phyloP scores from a whole-genome alignment of 2,888 invertebrate genomes.

The Hetaerina titia region DNA sequence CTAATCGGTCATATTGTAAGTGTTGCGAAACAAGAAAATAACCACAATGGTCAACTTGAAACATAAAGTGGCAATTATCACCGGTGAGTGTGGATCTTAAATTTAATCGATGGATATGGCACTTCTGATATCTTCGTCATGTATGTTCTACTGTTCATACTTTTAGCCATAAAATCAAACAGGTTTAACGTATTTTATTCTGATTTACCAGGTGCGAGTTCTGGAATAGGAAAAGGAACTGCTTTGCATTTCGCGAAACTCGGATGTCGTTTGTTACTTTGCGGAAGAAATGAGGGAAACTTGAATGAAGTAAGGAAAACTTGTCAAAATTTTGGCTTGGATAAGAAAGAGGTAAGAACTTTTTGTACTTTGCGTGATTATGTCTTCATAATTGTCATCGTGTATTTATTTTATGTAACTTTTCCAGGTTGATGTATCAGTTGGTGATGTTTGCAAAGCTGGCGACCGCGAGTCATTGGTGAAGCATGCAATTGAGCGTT shows the following conservation, averaged over 20 bases:
- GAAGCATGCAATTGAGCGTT: slow-evolving; percentile 73
- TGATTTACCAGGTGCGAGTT: slow-evolving; percentile 85
- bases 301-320: slow-evolving; percentile 82
- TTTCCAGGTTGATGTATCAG: slow-evolving; percentile 34
- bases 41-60: slow-evolving; percentile 8
- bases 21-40: not conserved
- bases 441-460: slow-evolving; percentile 72
- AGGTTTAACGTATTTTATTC: slow-evolving; percentile 52
- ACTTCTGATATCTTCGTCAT: too few species aligned
- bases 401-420: not conserved
- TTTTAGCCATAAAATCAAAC: not conserved
- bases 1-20: not conserved
- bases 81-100: not conserved
- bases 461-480: slow-evolving; percentile 74
- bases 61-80: slow-evolving; percentile 48
- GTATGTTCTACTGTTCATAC: too few species aligned
- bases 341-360: not conserved
- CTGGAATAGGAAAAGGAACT: slow-evolving; percentile 91
- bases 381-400: not conserved
- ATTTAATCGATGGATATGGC: not conserved
- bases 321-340: slow-evolving; percentile 76
- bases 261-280: slow-evolving; percentile 86
- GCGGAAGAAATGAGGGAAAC: slow-evolving; percentile 85
- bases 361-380: not conserved
- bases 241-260: slow-evolving; percentile 87